Evolutionary conservation across 2,113 vertebrate species (phyloP).

Genomic region (Ailuropoda melanoleuca): DNA sequence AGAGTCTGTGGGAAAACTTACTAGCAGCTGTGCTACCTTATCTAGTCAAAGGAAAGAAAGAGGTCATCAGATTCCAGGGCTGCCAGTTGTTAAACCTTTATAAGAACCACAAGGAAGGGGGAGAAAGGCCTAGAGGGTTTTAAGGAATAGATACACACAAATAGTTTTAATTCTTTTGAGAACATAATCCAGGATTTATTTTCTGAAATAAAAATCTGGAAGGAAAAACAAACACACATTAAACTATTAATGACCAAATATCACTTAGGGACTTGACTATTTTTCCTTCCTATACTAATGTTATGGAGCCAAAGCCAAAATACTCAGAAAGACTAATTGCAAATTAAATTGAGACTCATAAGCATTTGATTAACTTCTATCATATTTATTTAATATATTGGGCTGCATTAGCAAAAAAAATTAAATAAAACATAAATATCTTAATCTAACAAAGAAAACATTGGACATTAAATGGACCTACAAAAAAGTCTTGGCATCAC

Average conservation of each 20-base stretch:
- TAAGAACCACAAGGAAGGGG: background rate
- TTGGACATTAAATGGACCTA: background rate
- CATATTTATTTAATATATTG: background rate
- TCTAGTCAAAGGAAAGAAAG: conserved; percentile 43
- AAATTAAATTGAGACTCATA: conserved; percentile 34
- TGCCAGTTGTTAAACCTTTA: background rate
- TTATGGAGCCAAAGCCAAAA: conserved; percentile 44
- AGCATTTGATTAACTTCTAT: conserved; percentile 39
- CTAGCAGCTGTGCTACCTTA: conserved; percentile 56
- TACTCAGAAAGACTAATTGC: conserved; percentile 54
- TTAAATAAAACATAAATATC: background rate
- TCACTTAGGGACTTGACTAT: conserved; percentile 61
- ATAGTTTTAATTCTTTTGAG: conserved; percentile 53
- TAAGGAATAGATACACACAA: conserved; percentile 28
- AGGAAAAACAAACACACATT: conserved; percentile 64
- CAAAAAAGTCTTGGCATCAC: background rate
- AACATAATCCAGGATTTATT: conserved; percentile 60
- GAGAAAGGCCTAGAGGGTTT: background rate
- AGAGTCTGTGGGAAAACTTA: conserved; percentile 51
- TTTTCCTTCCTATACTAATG: conserved; percentile 56
- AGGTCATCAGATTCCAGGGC: background rate
- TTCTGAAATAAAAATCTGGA: conserved; percentile 65
- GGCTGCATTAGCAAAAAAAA: background rate
- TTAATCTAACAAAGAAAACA: background rate
- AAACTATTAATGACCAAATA: conserved; percentile 71